Evolutionary conservation across 2,797 vertebrate genomes (phyloP).

Genomic region (Gallinago nigripennis): DNA sequence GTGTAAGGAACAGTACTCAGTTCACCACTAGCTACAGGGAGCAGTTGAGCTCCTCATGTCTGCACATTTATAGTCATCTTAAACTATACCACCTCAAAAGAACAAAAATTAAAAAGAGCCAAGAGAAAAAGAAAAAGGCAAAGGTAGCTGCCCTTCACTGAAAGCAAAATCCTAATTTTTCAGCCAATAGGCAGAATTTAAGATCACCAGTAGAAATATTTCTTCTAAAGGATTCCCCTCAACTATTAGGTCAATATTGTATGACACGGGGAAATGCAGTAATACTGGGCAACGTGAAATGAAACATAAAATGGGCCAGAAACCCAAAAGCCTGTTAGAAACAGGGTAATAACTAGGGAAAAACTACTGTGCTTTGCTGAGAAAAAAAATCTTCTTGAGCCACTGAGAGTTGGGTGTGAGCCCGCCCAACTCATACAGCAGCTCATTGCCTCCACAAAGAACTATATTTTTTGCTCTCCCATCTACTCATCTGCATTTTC

Average conservation of each 20-base stretch:
- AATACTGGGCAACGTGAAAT: not conserved
- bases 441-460: fast-evolving
- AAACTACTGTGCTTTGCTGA: not conserved
- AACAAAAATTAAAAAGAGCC: fast-evolving
- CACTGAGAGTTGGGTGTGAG: not conserved
- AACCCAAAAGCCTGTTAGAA: not conserved
- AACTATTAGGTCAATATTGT: fast-evolving
- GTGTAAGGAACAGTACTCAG: not conserved
- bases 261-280: not conserved
- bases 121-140: no score
- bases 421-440: not conserved
- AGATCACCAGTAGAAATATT: not conserved
- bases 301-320: not conserved
- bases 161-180: not conserved
- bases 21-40: not conserved
- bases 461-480: not conserved
- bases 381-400: not conserved
- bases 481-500: not conserved
- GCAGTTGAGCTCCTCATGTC: not conserved
- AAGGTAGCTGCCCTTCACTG: not conserved
- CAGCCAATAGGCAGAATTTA: not conserved
- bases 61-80: not conserved
- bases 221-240: not conserved
- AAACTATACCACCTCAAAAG: fast-evolving
- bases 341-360: not conserved